Base-by-base conservation (phyloP, 2,797 vertebrate genomes). In the Tangara arthus region DNA sequence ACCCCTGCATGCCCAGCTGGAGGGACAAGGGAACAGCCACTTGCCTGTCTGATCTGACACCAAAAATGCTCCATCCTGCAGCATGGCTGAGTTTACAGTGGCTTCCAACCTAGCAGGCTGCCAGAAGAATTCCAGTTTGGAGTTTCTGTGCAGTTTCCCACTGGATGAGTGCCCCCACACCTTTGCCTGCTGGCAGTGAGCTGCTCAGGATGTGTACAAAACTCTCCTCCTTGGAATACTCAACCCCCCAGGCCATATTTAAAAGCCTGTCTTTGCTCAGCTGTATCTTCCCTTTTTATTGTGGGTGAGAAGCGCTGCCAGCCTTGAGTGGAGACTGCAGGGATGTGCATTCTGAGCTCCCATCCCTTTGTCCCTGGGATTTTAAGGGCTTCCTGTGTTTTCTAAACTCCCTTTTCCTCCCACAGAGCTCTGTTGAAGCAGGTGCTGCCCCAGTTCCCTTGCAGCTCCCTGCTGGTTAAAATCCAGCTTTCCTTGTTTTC, bases 71-170 rank as follows among this genome's bases (percentile, higher is more conserved):
- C 11, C 1, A 4, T 55, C n/a, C 72, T 50, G 22, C 21, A 17
- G 23, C 18, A 13, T 23, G n/a, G 6, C 55, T 8, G 30, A 57
- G 4, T 46, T 20, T 12, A 14, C 4, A 1, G n/a, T 3, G 0
- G 4, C 60, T 63, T 70, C 64, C 50, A 52, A 2, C 42, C 34
- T 59, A 5, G 15, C 28, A 44, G 37, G 28, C 21, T 37, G 47
- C 19, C 23, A 49, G 49, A 86, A 32, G 16, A 61, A 56, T 71
- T 88, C 47, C 66, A 34, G 0, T 39, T 8, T 3, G 1, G 37
- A 8, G 34, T 75, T 80, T 61, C 34, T 53, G 22, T 63, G 35
- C 35, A 35, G 46, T 64, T 89, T 83, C 17, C 19, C 12, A 0
- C 26, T 49, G 70, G 72, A 28, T 91, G 50, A 70, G 70, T 24